Evolutionary conservation across 2,113 vertebrate species (phyloP).

Genomic region (Oenanthe oenanthe): DNA sequence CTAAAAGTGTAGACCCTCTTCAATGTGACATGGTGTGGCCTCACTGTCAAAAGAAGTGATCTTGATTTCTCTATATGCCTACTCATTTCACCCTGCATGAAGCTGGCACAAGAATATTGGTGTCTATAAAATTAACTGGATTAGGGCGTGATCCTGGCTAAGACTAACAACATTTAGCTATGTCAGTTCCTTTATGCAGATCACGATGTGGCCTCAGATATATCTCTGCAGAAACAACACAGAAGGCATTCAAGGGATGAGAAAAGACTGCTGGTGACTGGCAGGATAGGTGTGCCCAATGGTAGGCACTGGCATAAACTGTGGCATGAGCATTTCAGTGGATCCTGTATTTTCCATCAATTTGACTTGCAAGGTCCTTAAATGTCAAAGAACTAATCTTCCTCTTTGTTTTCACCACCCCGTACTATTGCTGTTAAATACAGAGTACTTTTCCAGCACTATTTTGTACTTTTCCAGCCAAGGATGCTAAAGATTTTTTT

Average conservation of each 20-base stretch:
- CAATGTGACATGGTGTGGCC: neutral
- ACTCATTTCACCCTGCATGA: neutral
- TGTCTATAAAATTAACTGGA: neutral
- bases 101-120: neutral
- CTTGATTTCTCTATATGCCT: neutral
- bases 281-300: neutral
- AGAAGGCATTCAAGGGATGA: neutral
- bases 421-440: neutral
- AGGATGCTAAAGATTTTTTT: neutral
- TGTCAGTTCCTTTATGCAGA: neutral
- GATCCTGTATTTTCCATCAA: neutral
- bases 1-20: neutral
- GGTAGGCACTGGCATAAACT: neutral
- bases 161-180: neutral
- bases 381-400: neutral
- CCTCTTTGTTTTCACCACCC: neutral
- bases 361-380: neutral
- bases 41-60: neutral
- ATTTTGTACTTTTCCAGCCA: neutral
- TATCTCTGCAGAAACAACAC: neutral
- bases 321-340: neutral
- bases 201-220: neutral
- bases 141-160: neutral
- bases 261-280: neutral
- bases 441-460: neutral